Percentiles rank a stretch among this genome's conserved stretches.
Evolutionary conservation across 2,797 vertebrate genomes (phyloP).

Genomic region (Agapornis canus): DNA sequence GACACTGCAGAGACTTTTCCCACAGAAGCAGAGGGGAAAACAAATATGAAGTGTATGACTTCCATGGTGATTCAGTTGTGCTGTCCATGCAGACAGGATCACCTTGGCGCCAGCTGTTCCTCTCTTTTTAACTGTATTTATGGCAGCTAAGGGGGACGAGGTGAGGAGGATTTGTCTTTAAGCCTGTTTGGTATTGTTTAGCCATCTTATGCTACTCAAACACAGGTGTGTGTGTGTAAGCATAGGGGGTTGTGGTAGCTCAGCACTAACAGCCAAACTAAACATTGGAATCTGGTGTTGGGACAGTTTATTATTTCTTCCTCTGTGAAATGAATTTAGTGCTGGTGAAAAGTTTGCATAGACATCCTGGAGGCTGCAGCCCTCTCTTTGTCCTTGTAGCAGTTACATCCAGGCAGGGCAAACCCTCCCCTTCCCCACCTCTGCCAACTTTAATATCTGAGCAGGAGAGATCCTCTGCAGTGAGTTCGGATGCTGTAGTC

Average conservation of each 20-base stretch:
- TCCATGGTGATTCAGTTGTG: not conserved
- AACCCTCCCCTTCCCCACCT: not conserved
- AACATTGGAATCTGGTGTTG: slow-evolving; percentile 18
- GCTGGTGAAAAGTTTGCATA: not conserved
- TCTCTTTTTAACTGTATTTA: not conserved
- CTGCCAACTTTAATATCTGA: not conserved
- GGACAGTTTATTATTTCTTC: slow-evolving; percentile 16
- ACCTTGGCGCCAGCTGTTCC: not conserved
- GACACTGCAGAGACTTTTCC: not conserved
- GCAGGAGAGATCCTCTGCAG: not conserved
- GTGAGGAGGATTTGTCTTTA: not conserved
- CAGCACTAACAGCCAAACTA: slow-evolving; percentile 27
- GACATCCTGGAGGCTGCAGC: not conserved
- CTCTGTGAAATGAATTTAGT: slow-evolving; percentile 22
- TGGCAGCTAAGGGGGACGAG: not conserved
- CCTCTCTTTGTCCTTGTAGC: not conserved
- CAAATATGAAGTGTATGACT: not conserved
- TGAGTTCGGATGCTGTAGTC: not conserved
- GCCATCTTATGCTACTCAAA: slow-evolving; percentile 32
- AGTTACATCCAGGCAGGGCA: not conserved
- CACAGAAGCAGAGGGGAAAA: not conserved
- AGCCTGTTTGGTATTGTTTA: slow-evolving; percentile 24
- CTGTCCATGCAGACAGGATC: not conserved
- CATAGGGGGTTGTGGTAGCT: not conserved
- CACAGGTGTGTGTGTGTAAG: not conserved